Evolutionary conservation across 1,140 invertebrate genomes (phyloP).

Genomic region (Maconellicoccus hirsutus): DNA sequence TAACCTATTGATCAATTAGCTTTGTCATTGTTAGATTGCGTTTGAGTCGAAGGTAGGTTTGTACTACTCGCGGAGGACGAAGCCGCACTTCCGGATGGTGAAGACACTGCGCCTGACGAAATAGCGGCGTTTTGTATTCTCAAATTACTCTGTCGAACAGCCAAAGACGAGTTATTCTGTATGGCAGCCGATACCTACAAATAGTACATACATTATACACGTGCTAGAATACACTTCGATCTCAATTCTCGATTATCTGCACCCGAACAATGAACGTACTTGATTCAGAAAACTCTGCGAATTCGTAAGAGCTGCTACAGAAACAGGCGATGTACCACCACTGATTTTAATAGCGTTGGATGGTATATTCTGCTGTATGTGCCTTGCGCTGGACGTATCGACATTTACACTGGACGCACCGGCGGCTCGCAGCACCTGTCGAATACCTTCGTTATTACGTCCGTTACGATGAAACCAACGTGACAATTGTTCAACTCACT

Average conservation of each 20-base stretch:
- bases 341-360: slow-evolving; percentile 15
- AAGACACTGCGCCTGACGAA: not conserved
- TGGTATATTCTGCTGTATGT: not conserved
- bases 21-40: not conserved
- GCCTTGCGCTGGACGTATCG: not conserved
- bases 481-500: slow-evolving; percentile 33
- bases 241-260: no score
- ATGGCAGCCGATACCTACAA: slow-evolving; percentile 4
- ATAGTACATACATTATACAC: no score
- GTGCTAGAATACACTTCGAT: no score
- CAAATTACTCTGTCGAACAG: not conserved
- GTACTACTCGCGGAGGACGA: not conserved
- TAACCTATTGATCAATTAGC: no score
- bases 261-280: not conserved
- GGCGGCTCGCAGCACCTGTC: not conserved
- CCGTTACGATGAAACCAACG: no score
- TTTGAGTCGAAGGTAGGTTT: not conserved
- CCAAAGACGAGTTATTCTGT: not conserved
- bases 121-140: not conserved
- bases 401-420: not conserved
- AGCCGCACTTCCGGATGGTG: not conserved
- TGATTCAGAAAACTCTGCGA: not conserved
- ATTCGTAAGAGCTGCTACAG: not conserved
- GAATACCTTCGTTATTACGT: no score
- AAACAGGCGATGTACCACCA: slow-evolving; percentile 1